Conservation (phyloP, 2,797 vertebrate species). For the Gymnocypris eckloni region DNA sequence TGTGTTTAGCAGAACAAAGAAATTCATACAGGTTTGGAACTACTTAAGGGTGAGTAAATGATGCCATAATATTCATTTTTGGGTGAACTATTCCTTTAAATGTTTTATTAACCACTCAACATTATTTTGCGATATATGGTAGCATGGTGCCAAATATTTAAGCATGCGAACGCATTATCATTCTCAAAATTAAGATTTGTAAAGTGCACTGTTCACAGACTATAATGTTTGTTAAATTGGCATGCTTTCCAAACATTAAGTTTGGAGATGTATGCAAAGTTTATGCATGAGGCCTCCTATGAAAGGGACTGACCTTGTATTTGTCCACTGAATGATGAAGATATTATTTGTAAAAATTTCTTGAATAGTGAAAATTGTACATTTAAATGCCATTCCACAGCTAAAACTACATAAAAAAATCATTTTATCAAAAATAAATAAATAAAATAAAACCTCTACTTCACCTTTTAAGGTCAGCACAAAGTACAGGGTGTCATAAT, state of each 20-base stretch:
- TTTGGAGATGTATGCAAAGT: background rate
- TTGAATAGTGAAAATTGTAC: background rate
- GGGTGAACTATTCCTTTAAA: no score
- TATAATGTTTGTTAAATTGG: background rate
- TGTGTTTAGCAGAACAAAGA: no score
- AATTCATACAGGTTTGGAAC: no score
- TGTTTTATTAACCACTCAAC: constrained; percentile 3
- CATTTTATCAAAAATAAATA: constrained; percentile 3
- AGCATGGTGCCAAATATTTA: background rate
- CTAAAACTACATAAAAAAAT: background rate
- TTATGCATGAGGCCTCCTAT: background rate
- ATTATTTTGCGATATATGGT: background rate
- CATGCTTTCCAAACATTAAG: background rate
- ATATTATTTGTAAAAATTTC: background rate
- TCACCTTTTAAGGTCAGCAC: constrained; percentile 6
- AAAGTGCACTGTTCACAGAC: background rate
- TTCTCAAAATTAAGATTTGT: constrained; percentile 3
- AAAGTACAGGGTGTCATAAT: constrained; percentile 25
- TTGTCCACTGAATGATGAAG: background rate
- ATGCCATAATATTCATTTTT: no score
- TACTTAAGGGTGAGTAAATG: no score
- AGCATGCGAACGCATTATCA: constrained; percentile 15
- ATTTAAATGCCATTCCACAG: background rate
- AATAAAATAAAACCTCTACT: background rate
- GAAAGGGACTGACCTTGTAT: background rate